Evolutionary conservation across 37 sponge, comb jelly and placozoan species (phyloP), one percentile per base, ranked within the genome.

Genomic region (Chondrilla cf. caribensis): DNA sequence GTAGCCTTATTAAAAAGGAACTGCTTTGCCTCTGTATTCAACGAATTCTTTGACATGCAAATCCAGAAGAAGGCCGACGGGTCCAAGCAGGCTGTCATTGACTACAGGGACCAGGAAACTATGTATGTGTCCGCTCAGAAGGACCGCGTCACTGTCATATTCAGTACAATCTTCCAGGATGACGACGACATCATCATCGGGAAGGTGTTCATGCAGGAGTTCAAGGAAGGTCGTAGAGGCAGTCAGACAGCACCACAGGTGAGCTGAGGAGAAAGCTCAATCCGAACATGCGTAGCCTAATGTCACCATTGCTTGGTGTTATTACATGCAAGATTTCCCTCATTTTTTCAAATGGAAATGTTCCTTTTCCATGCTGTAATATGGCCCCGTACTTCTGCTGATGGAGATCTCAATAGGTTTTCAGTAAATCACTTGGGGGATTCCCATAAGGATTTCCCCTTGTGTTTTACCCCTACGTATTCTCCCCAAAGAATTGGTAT

Each of bases 171-270:
- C 26, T 98, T 98, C 88, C 91, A 81, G 43, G 99, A 98, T 58
- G 96, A 96, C 54, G 96, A 98, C 82, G 99, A 98, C 60, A 80
- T 98, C 65, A 73, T 98, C 40, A 91, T 98, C 55, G 96, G 99
- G 21, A 98, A 98, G 82, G 96, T 98, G 31, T 93, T 94, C 83
- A 92, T 97, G 95, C 96, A 96, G 88, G 97, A 97, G 87, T 97
- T 97, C 86, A 92, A 93, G 83, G 97, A 97, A 51, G 97, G 91
- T 0, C 47, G 97, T 8, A 67, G 95, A 26, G 97, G 89, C 29
- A 88, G 90, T 77, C 87, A 86, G 73, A 89, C 93, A 21, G 97
- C 97, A 17, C 97, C 97, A 35, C 97, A 97, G 80, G 76, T 73
- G 41, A 18, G 43, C 37, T 9, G 57, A n/a, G n/a, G n/a, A n/a